Base-by-base conservation (phyloP, 2,888 invertebrate genomes). In the Eupithecia exiguata region DNA sequence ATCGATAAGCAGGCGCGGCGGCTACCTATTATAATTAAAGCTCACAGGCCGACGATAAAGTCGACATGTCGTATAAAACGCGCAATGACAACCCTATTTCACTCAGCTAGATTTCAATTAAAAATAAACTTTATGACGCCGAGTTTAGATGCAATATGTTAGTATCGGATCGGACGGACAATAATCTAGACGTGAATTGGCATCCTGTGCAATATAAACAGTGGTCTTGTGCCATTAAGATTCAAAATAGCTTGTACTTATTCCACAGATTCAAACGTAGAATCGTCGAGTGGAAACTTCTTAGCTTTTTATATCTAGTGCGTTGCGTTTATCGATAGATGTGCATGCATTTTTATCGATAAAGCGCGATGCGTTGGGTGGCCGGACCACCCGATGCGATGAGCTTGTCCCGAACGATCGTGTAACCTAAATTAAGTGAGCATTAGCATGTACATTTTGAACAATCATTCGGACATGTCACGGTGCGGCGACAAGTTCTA, bases 11-110 rank as follows among this genome's bases (percentile, higher is more conserved):
- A 85, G 84, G 84, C 82, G 82, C 82, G 84, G 85, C 84, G 84
- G 82, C 84, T 84, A 86, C 83, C 88, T 89, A 89, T 91, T 89
- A 88, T 88, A 90, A 91, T 91, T 91, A 90, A 89, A 85, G 84
- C 85, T 80, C 69, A 80, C 80, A 89, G 85, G 84, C 84, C 80
- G 67, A 78, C 79, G 82, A 87, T 91, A 91, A 88, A 86, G 89
- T 91, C 88, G 86, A 90, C 88, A 85, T 88, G 89, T 87, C 70
- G 70, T 76, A 72, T 69, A 75, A 70, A 75, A 72, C 70, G 68
- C 68, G 67, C 58, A 38, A 58, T 58, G 40, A 38, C 49, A 67
- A 40, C 62, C 36, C 70, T 69, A 35, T 65, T 69, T 70, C 75
- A 74, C 62, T 72, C 43, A 40, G 46, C 25, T 43, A 18, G 16